phyloP scores from a whole-genome alignment of 2,797 vertebrate species.

The Aeoliscus strigatus region DNA sequence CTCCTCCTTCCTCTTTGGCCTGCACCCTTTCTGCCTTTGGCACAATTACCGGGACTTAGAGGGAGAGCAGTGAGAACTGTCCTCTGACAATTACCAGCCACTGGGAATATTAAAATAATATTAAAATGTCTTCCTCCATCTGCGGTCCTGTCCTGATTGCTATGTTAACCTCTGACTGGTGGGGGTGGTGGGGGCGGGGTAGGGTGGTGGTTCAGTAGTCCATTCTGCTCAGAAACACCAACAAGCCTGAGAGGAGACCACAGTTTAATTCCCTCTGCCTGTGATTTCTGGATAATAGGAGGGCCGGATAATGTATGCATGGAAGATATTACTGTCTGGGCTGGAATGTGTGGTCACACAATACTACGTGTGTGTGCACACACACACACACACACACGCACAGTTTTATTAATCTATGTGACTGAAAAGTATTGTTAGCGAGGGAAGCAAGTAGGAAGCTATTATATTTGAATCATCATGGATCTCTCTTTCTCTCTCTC shows the following conservation, averaged over 20 bases:
- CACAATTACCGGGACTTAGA: conserved; percentile 80
- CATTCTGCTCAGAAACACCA: conserved; percentile 74
- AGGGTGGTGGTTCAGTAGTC: no score
- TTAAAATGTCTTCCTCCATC: conserved; percentile 98
- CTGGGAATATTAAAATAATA: conserved; percentile 99
- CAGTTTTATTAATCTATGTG: conserved; percentile 78
- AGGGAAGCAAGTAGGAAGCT: conserved; percentile 73
- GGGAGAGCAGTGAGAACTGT: conserved; percentile 62
- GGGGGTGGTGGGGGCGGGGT: conserved; percentile 85
- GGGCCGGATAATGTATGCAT: conserved; percentile 98
- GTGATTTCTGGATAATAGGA: conserved; percentile 97
- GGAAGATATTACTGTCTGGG: conserved; percentile 89
- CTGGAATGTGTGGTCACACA: conserved; percentile 38
- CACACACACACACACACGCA: conserved; percentile 21
- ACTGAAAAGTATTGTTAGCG: conserved; percentile 82
- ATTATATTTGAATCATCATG: conserved; percentile 95
- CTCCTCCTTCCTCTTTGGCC: no score
- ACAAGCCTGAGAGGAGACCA: conserved; percentile 87
- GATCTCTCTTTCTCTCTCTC: conserved; percentile 39
- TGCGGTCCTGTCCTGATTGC: conserved; percentile 94
- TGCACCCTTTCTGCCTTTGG: conserved; percentile 77
- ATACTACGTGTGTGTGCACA: conserved; percentile 13
- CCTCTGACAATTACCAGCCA: conserved; percentile 96
- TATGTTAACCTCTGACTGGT: conserved; percentile 99
- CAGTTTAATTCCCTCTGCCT: conserved; percentile 92